A percentile compares a stretch with the other conserved stretches of the same genome.
Evolutionary conservation across 2,113 vertebrate genomes (phyloP).

Genomic region (Pedetes capensis): DNA sequence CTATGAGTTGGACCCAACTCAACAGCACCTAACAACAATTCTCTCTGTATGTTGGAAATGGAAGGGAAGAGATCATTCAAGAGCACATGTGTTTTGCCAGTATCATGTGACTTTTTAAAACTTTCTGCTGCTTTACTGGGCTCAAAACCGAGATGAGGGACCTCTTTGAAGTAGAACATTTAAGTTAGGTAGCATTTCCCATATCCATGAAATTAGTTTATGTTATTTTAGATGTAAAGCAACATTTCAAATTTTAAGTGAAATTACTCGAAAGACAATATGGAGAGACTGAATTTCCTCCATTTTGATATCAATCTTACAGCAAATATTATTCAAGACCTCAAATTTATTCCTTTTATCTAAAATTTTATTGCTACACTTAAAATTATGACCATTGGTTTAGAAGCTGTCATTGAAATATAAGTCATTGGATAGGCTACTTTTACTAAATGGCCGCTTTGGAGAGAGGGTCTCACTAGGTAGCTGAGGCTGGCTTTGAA

Average conservation of each 20-base stretch:
- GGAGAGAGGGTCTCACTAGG: too few species aligned
- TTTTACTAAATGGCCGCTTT: background rate
- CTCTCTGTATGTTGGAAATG: background rate
- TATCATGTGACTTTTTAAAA: background rate
- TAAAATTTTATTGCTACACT: background rate
- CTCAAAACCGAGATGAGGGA: background rate
- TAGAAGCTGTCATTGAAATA: conserved; percentile 32
- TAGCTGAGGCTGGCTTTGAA: too few species aligned
- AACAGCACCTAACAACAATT: too few species aligned
- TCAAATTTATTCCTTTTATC: background rate
- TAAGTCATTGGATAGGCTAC: background rate
- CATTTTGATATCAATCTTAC: background rate
- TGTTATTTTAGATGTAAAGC: background rate
- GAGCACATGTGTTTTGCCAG: background rate
- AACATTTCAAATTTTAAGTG: background rate
- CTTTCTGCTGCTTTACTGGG: background rate
- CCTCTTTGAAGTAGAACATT: background rate
- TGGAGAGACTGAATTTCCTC: background rate
- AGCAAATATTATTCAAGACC: background rate
- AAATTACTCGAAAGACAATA: background rate
- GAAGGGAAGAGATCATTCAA: background rate
- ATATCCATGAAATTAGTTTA: background rate
- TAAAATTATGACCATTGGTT: conserved; percentile 13
- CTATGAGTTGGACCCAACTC: too few species aligned
- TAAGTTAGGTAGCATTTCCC: background rate